A percentile compares a stretch with the other conserved stretches of the same genome.
Conservation (phyloP, 2,797 vertebrate genomes). For the Eulemur rubriventer region DNA sequence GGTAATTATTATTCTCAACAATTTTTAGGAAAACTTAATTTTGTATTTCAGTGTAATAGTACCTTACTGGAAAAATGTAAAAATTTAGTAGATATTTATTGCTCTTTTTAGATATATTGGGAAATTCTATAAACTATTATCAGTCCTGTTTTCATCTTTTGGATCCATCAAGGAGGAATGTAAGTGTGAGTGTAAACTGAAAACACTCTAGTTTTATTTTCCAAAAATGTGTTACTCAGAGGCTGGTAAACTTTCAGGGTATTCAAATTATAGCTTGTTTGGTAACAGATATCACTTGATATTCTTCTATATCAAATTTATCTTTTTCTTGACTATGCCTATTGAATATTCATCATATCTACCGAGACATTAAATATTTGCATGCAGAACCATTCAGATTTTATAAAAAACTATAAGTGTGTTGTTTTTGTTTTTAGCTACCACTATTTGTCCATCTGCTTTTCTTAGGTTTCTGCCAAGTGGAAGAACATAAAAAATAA, state of each 20-base stretch:
- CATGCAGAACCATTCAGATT: slow-evolving; percentile 39
- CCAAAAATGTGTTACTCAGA: not conserved
- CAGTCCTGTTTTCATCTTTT: slow-evolving; percentile 18
- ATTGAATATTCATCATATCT: slow-evolving; percentile 58
- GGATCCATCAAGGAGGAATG: not conserved
- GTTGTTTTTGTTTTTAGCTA: slow-evolving; percentile 56
- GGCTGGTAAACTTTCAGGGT: not conserved
- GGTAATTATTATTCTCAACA: not conserved
- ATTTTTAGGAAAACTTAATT: slow-evolving; percentile 41
- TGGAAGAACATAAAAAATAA: slow-evolving; percentile 27
- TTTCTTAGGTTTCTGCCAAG: slow-evolving; percentile 61
- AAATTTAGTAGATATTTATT: not conserved
- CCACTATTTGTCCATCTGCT: slow-evolving; percentile 56
- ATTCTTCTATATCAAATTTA: slow-evolving; percentile 18
- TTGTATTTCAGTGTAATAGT: slow-evolving; percentile 20
- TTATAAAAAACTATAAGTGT: slow-evolving; percentile 22
- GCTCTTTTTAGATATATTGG: not conserved
- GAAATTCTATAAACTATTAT: not conserved
- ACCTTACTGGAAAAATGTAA: not conserved
- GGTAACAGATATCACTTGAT: not conserved
- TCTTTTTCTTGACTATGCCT: slow-evolving; percentile 29
- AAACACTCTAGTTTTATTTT: slow-evolving; percentile 44
- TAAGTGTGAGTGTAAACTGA: not conserved
- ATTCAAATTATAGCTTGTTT: slow-evolving; percentile 6
- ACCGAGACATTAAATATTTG: slow-evolving; percentile 57